Evolutionary conservation across 2,113 vertebrate genomes (phyloP), one percentile per base, ranked within the genome.

Genomic region (Muscicapa adusta): DNA sequence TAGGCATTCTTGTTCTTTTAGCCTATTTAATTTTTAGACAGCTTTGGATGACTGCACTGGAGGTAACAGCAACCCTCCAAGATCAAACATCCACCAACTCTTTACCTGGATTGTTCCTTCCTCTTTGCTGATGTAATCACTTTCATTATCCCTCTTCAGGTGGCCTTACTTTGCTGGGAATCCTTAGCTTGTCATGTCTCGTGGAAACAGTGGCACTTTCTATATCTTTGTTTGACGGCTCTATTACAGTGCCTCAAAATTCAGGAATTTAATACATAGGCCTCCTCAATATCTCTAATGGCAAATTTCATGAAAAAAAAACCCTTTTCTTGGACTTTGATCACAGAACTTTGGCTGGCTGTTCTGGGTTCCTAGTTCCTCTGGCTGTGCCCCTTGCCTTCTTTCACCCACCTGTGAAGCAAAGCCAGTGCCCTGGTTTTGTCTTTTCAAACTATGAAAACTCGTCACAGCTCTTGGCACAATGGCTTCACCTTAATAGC

Each of bases 11-110:
- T 96, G 85, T 96, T 96, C 95, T 96, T 97, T 96, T 96, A 95
- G 91, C 85, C 94, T 96, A 96, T 97, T 97, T 96, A 96, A 97
- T 96, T 97, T 96, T 95, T 96, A 91, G 85, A 88, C 48, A 48
- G 94, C 96, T 96, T 94, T 95, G 94, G 94, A 96, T 88, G 94
- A 95, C 94, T 97, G 95, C 94, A 91, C 88, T 96, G 95, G 94
- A 97, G 95, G 95, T 97, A 96, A 96, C 95, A 95, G 93, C 94
- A 97, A 95, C 95, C 95, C 96, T 97, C 93, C 91, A 97, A 97
- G 91, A 96, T 96, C 94, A 96, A 97, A 95, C 75, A 86, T 73
- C 82, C 72, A 93, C 91, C 94, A 90, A 93, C 93, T 95, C 95
- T 96, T 96, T 96, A 97, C 93, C 95, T 95, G 93, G 90, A 97